A percentile compares a stretch with the other conserved stretches of the same genome.
Evolutionary conservation across 2,797 vertebrate species (phyloP).

Genomic region (Coracias cyanogaster): DNA sequence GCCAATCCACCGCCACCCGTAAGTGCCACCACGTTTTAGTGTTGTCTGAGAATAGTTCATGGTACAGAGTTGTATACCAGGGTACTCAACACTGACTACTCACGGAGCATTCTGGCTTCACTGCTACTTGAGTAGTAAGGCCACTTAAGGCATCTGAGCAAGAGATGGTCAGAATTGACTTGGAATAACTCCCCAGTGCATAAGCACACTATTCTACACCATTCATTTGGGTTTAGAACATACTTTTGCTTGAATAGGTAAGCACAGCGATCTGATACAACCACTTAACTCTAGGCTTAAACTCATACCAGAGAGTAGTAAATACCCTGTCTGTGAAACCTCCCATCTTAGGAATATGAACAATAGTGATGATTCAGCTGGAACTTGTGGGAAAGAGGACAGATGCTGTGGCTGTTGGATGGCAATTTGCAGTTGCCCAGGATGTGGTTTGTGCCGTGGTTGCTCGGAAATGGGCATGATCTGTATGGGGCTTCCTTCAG

Average conservation of each 20-base stretch:
- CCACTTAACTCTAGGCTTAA: background rate
- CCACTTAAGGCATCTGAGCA: background rate
- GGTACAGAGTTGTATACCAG: conserved; percentile 14
- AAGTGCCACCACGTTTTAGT: background rate
- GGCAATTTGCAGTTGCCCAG: background rate
- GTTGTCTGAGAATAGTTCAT: background rate
- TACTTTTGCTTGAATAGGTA: background rate
- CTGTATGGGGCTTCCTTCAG: background rate
- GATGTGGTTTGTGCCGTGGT: background rate
- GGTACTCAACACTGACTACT: background rate
- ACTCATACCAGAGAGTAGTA: background rate
- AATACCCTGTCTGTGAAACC: background rate
- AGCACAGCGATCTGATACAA: background rate
- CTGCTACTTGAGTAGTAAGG: background rate
- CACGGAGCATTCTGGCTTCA: background rate
- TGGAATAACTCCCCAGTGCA: background rate
- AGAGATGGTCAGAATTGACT: background rate
- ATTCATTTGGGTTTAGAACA: background rate
- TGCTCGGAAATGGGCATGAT: background rate
- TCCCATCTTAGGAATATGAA: background rate
- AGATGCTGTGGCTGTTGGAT: background rate
- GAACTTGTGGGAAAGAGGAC: background rate
- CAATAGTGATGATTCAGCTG: background rate
- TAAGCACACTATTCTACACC: background rate
- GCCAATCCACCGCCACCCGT: background rate